A percentile compares a stretch with the other conserved stretches of the same genome.
phyloP scores from a whole-genome alignment of 2,888 invertebrate species.

The Ochropleura leucogaster region DNA sequence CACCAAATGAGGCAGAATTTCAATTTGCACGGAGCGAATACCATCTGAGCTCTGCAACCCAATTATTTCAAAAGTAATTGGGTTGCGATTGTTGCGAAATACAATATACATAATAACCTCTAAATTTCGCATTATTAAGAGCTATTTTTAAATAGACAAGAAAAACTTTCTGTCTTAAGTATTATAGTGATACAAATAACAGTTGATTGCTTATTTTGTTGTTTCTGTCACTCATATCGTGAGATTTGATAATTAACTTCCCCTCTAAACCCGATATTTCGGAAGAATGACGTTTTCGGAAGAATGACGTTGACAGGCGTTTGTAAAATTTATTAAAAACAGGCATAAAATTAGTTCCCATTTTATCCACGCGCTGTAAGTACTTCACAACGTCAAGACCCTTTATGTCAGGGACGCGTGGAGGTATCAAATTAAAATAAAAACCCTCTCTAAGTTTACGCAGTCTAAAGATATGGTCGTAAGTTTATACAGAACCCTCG shows the following conservation, averaged over 20 bases:
- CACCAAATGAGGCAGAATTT: conserved; percentile 29
- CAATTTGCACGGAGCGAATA: conserved; percentile 28
- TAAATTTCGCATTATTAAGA: background rate
- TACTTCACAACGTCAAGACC: background rate
- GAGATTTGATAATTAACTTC: no score
- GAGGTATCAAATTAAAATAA: no score
- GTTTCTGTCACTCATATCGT: no score
- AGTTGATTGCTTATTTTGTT: background rate
- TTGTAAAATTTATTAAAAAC: background rate
- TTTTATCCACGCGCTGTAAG: background rate
- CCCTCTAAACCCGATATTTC: no score
- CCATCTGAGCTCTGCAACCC: conserved; percentile 35
- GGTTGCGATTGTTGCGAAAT: conserved; percentile 32
- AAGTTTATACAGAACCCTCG: no score
- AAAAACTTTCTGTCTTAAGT: no score
- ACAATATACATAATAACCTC: conserved; percentile 5
- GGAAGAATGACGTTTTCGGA: no score
- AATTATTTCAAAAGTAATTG: conserved; percentile 44
- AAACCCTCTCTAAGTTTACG: no score
- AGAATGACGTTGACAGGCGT: background rate
- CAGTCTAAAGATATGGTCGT: no score
- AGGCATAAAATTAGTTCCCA: background rate
- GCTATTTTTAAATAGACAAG: background rate
- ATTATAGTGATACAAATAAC: no score
- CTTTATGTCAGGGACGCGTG: no score